Conservation (phyloP, 2,113 vertebrate species). For the Scomber japonicus region DNA sequence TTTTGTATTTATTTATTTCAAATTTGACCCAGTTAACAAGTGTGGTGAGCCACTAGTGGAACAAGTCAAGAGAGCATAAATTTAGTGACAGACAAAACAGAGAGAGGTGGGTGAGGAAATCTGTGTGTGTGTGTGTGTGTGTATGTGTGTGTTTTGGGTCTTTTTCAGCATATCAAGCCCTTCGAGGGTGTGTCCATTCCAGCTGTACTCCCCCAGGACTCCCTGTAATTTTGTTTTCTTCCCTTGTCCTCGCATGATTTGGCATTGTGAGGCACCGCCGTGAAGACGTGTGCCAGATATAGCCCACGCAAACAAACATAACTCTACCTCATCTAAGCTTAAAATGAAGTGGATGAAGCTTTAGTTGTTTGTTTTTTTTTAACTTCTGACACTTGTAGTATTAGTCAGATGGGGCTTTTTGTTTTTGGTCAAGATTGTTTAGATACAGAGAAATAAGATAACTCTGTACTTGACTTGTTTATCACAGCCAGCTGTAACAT, state of each 20-base stretch:
- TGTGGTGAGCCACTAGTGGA: background rate
- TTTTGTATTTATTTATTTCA: background rate
- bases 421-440: no score
- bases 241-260: constrained; percentile 40
- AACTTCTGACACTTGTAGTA: no score
- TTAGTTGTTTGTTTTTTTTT: background rate
- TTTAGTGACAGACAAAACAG: constrained; percentile 15
- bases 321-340: background rate
- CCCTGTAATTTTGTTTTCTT: constrained; percentile 79
- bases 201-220: constrained; percentile 74
- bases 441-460: no score
- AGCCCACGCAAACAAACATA: background rate
- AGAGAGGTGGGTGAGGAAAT: constrained; percentile 19
- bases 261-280: constrained; percentile 20
- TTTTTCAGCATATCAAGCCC: constrained; percentile 51
- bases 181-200: constrained; percentile 76
- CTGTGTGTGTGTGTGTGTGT: no score
- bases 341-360: background rate
- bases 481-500: background rate
- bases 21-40: background rate
- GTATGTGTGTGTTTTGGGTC: background rate
- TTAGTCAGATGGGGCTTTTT: background rate
- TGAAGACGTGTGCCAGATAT: constrained; percentile 14
- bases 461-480: background rate
- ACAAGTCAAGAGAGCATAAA: background rate